Evolutionary conservation across 2,113 vertebrate species (phyloP).

Genomic region (Pristiophorus japonicus): DNA sequence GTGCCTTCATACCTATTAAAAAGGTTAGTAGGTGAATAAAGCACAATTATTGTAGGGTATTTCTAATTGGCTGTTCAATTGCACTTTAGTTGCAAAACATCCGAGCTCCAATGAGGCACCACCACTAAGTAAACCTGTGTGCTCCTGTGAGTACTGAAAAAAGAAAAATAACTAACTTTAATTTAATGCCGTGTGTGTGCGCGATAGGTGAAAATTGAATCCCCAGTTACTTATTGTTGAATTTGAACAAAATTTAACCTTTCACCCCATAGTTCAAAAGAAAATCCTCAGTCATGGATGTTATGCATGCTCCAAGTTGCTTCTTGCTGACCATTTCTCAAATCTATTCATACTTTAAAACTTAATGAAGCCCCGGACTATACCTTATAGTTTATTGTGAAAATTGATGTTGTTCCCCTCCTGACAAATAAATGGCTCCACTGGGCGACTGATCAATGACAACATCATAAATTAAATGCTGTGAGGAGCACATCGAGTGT

Average conservation of each 20-base stretch:
- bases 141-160: not conserved
- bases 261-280: not conserved
- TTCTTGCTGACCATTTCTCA: not conserved
- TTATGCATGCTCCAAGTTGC: not conserved
- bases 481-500: not conserved
- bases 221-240: not conserved
- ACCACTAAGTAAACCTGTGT: not conserved
- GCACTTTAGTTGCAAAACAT: not conserved
- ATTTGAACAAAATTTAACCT: not conserved
- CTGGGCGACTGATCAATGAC: not conserved
- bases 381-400: not conserved
- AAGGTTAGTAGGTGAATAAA: not conserved
- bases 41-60: not conserved
- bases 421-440: constrained; percentile 15
- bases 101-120: not conserved
- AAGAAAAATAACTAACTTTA: not conserved
- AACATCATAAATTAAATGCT: constrained; percentile 12
- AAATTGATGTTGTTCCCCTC: not conserved
- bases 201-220: not conserved
- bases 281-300: not conserved
- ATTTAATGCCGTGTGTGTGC: not conserved
- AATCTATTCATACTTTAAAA: not conserved
- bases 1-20: not conserved
- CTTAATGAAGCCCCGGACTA: not conserved
- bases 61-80: not conserved